Conservation (phyloP, 2,113 vertebrate genomes). For the Brienomyrus longianalis region DNA sequence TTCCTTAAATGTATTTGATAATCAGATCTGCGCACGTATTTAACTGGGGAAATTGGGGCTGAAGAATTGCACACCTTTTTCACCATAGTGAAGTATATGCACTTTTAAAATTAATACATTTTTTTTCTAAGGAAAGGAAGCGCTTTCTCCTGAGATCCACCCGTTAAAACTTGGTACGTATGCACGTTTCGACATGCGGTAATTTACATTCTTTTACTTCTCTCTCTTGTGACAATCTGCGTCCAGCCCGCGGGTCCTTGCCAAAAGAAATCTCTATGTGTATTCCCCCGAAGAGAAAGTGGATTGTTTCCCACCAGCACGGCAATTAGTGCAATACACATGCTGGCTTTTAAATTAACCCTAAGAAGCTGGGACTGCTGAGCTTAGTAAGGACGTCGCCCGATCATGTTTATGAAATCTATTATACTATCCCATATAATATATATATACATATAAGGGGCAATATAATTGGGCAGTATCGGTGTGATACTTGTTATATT, state of each 20-base stretch:
- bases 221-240: slow-evolving; percentile 1
- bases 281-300: slow-evolving; percentile 43
- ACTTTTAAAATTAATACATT: slow-evolving; percentile 1
- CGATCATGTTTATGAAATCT: neutral
- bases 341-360: neutral
- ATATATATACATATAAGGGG: neutral
- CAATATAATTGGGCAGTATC: neutral
- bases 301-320: slow-evolving; percentile 37
- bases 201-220: slow-evolving; percentile 17
- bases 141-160: slow-evolving; percentile 16
- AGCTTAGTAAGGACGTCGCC: neutral
- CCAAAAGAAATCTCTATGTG: slow-evolving; percentile 27
- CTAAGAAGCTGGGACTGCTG: neutral
- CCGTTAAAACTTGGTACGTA: slow-evolving; percentile 36
- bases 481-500: neutral
- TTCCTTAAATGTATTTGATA: slow-evolving; percentile 10
- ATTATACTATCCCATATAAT: neutral
- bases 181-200: slow-evolving; percentile 24
- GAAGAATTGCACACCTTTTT: neutral
- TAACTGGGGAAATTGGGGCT: neutral
- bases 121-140: neutral
- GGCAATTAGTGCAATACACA: slow-evolving; percentile 47
- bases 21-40: neutral
- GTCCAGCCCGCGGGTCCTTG: neutral
- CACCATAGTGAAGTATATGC: neutral